Evolutionary conservation across 2,888 invertebrate genomes (phyloP).

Genomic region (Cryptocephalus moraei): DNA sequence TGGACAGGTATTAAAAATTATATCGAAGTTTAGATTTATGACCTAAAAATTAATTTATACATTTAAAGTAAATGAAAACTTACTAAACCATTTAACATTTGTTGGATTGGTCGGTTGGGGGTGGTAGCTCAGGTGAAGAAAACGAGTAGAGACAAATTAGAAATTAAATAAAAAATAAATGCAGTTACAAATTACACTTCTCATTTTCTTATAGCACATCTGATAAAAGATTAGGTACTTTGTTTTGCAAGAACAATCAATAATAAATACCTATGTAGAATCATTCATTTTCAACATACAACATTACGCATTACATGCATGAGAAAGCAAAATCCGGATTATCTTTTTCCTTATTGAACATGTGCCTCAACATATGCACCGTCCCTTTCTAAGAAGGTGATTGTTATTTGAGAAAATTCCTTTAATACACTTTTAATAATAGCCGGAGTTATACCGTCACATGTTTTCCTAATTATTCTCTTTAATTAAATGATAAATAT

Average conservation of each 20-base stretch:
- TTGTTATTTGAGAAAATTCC: conserved; percentile 4
- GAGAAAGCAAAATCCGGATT: conserved; percentile 1
- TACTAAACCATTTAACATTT: too few species aligned
- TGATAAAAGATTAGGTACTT: too few species aligned
- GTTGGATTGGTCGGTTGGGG: too few species aligned
- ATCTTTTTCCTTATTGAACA: conserved; percentile 1
- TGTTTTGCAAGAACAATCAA: not conserved
- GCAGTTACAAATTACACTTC: too few species aligned
- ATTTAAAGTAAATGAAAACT: not conserved
- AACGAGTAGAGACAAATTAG: not conserved
- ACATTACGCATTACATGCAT: conserved; percentile 1
- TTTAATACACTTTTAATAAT: conserved; percentile 2
- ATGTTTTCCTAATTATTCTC: too few species aligned
- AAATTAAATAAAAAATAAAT: not conserved
- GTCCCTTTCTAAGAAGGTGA: conserved; percentile 1
- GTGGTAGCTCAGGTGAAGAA: too few species aligned
- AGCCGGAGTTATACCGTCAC: too few species aligned
- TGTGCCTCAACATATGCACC: not conserved
- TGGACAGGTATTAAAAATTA: not conserved
- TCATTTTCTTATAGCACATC: too few species aligned
- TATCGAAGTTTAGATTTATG: not conserved
- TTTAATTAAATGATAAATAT: too few species aligned
- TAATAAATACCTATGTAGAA: conserved; percentile 1
- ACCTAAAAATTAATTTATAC: not conserved
- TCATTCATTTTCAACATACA: conserved; percentile 1